Percentiles rank a stretch among this genome's conserved stretches.
phyloP scores from a whole-genome alignment of 2,113 vertebrate genomes.

The Engystomops pustulosus region DNA sequence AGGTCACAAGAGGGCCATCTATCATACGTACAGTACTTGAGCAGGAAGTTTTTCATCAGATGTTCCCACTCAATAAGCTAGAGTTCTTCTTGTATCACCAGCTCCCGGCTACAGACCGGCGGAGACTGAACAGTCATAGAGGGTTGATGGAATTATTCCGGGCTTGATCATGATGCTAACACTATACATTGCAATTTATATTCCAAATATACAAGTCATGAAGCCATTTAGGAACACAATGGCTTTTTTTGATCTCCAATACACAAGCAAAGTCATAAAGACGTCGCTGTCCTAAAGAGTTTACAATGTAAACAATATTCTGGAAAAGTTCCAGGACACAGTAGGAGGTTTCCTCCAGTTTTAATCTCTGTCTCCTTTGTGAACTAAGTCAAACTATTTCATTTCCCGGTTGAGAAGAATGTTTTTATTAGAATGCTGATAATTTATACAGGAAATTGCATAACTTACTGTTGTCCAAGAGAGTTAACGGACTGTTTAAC shows the following conservation, averaged over 20 bases:
- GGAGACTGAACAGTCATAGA: background rate
- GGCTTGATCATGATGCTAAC: background rate
- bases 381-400: constrained; percentile 46
- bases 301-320: constrained; percentile 48
- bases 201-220: constrained; percentile 43
- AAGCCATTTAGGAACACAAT: constrained; percentile 40
- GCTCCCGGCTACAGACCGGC: background rate
- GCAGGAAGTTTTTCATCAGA: constrained; percentile 1
- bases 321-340: constrained; percentile 49
- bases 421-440: constrained; percentile 60
- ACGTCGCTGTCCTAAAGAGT: constrained; percentile 40
- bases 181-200: constrained; percentile 43
- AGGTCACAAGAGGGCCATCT: background rate
- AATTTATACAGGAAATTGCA: constrained; percentile 60
- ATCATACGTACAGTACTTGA: constrained; percentile 4
- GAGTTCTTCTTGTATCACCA: background rate
- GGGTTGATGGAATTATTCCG: background rate
- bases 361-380: constrained; percentile 45
- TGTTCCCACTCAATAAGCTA: background rate
- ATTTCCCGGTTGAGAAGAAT: constrained; percentile 50
- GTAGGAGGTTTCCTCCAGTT: constrained; percentile 51
- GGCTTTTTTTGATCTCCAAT: constrained; percentile 12
- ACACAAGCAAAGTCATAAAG: constrained; percentile 44
- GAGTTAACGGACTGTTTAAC: constrained; percentile 44
- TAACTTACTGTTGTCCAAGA: constrained; percentile 42